phyloP scores from a whole-genome alignment of 2,888 invertebrate genomes.

The Acholoe squamosa region DNA sequence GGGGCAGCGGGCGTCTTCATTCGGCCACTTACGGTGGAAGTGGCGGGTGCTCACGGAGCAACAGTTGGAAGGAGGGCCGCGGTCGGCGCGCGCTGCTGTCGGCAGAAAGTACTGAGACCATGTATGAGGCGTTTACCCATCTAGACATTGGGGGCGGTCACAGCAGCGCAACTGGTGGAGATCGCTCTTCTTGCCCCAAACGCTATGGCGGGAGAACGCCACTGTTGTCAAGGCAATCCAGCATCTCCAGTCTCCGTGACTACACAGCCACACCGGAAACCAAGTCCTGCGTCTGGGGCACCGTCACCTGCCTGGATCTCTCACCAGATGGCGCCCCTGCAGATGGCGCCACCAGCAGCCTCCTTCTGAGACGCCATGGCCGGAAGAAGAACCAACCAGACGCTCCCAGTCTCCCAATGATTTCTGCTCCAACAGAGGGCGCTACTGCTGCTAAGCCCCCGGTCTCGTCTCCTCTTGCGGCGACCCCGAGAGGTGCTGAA shows the following conservation, averaged over 20 bases:
- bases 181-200: background rate
- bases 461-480: background rate
- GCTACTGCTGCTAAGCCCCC: background rate
- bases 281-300: conserved; percentile 56
- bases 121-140: background rate
- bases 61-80: conserved; percentile 42
- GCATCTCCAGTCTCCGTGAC: background rate
- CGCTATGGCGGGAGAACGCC: background rate
- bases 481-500: background rate
- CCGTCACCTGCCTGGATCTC: background rate
- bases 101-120: background rate
- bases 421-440: background rate
- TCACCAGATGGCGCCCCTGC: background rate
- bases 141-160: background rate
- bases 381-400: background rate
- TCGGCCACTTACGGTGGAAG: conserved; percentile 23
- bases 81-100: background rate
- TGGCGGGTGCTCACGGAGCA: background rate
- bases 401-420: background rate
- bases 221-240: background rate
- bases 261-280: conserved; percentile 44
- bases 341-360: background rate
- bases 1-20: background rate
- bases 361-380: background rate
- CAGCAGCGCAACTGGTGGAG: background rate